phyloP scores from a whole-genome alignment of 2,888 invertebrate genomes.

The Lithophane semibrunnea region DNA sequence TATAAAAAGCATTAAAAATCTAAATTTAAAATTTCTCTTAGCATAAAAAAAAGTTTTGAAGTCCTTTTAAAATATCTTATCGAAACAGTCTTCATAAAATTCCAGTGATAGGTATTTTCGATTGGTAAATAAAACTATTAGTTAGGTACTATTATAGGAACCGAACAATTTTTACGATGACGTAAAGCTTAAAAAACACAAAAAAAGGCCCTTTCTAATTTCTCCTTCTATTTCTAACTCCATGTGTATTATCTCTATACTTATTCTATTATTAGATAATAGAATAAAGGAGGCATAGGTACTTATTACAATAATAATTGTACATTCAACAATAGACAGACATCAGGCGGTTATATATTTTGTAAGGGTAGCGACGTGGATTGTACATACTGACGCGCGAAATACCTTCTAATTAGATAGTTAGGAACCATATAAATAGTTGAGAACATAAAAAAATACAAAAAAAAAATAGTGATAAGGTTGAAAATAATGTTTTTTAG shows the following conservation, averaged over 20 bases:
- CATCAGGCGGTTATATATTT: conserved; percentile 6
- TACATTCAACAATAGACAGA: conserved; percentile 18
- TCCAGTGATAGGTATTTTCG: neutral
- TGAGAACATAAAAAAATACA: neutral
- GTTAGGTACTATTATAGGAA: too few species aligned
- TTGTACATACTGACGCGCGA: conserved; percentile 38
- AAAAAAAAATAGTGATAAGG: neutral
- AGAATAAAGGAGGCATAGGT: neutral
- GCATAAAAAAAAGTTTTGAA: too few species aligned
- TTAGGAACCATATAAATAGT: neutral
- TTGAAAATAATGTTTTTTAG: neutral
- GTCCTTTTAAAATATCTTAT: neutral
- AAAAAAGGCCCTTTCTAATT: neutral
- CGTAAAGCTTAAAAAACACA: too few species aligned
- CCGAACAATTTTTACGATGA: too few species aligned
- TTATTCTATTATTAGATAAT: conserved; percentile 4
- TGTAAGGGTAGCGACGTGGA: conserved; percentile 14
- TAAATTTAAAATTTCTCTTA: too few species aligned
- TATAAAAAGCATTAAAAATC: too few species aligned
- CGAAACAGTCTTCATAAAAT: neutral
- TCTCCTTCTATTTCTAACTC: neutral
- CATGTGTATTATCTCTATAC: neutral
- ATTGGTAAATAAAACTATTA: too few species aligned
- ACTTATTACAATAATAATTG: neutral
- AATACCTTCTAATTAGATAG: neutral